phyloP scores from a whole-genome alignment of 1,140 invertebrate species.

The Neodiprion virginianus region DNA sequence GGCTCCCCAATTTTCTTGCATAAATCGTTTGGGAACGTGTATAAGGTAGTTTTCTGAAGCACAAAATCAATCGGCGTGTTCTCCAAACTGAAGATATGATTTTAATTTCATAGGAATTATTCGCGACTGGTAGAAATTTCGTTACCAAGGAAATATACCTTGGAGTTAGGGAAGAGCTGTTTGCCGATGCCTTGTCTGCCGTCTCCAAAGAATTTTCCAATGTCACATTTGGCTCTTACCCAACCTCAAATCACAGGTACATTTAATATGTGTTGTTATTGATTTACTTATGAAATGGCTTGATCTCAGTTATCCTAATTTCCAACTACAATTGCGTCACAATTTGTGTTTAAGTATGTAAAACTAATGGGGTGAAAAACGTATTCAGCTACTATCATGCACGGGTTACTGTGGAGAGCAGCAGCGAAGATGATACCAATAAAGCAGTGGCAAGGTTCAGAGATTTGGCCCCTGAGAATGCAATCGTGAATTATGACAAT shows the following conservation, averaged over 20 bases:
- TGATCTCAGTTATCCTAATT: too few species aligned
- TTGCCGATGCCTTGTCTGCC: conserved; percentile 53
- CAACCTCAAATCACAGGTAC: conserved; percentile 56
- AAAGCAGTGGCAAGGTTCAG: conserved; percentile 56
- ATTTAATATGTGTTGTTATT: conserved; percentile 15
- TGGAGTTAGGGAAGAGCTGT: conserved; percentile 57
- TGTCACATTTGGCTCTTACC: conserved; percentile 64
- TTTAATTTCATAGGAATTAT: conserved; percentile 48
- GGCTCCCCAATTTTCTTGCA: conserved; percentile 76
- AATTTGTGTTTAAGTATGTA: neutral
- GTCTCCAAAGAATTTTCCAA: conserved; percentile 58
- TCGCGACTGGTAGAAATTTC: conserved; percentile 52
- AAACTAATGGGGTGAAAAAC: conserved; percentile 8
- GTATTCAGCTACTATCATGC: conserved; percentile 57
- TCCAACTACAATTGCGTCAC: too few species aligned
- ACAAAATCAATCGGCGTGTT: neutral
- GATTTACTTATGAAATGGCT: neutral
- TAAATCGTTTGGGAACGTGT: conserved; percentile 64
- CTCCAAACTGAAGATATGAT: conserved; percentile 14
- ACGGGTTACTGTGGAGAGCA: conserved; percentile 62
- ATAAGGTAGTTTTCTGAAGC: conserved; percentile 41
- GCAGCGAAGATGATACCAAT: conserved; percentile 45
- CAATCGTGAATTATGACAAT: conserved; percentile 44
- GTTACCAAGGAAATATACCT: conserved; percentile 55
- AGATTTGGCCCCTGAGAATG: conserved; percentile 42